These are phyloP conservation scores for Drosophila affinis DNA, from an alignment of 2,888 invertebrate species.

Conservation along the genomic window DNA sequence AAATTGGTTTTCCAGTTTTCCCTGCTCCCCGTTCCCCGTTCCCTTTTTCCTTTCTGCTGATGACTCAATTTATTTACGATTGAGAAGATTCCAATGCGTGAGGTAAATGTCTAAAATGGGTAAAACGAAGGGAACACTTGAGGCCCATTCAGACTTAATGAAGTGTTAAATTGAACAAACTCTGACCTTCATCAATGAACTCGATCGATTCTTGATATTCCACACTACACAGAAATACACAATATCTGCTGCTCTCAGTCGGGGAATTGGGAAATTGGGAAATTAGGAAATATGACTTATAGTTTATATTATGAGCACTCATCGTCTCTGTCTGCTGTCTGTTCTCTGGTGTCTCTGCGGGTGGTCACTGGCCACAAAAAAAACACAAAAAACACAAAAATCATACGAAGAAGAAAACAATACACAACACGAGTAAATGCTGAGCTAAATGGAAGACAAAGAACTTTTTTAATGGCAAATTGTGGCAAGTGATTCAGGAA, in stretches of 20 bases:
- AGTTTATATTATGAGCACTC: constrained; percentile 25
- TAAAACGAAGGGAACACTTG: background rate
- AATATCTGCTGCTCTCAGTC: background rate
- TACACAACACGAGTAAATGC: background rate
- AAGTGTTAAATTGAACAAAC: constrained; percentile 16
- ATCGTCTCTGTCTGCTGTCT: background rate
- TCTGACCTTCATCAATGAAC: constrained; percentile 11
- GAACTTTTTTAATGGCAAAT: constrained; percentile 33
- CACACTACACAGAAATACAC: background rate
- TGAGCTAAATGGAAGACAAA: constrained; percentile 36
- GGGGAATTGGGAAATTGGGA: constrained; percentile 5
- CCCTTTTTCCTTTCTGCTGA: constrained; percentile 2
- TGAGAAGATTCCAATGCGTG: constrained; percentile 3
- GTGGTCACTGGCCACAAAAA: constrained; percentile 8
- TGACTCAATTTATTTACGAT: background rate
- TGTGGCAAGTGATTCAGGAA: constrained; percentile 27
- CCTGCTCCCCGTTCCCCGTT: background rate
- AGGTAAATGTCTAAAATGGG: constrained; percentile 1
- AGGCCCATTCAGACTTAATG: constrained; percentile 13
- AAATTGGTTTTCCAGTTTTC: background rate
- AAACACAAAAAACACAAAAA: background rate
- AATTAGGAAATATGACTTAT: constrained; percentile 30
- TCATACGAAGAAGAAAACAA: background rate
- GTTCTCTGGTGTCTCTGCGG: constrained; percentile 17
- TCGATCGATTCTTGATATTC: constrained; percentile 1